Base-by-base conservation (phyloP, 2,888 invertebrate genomes). In the Barypeithes pellucidus region DNA sequence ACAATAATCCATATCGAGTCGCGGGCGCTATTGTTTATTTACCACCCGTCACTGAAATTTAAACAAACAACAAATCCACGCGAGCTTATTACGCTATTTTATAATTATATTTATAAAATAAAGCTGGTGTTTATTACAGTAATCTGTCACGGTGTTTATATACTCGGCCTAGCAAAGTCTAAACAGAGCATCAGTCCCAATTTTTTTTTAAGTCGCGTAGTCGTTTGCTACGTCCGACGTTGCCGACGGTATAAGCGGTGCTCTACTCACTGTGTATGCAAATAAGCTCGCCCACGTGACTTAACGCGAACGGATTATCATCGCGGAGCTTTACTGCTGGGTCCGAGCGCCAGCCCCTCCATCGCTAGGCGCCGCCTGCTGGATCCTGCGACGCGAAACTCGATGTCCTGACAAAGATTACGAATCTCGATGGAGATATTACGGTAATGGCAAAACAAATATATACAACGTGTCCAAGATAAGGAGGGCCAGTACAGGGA, bases 111-210 rank as follows among this genome's bases (percentile, higher is more conserved):
- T 73, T 73, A 68, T 73, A 73, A 68, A 73, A 73, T 73, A 68
- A 57, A 36, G 50, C 50, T 29, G 70, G 36, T 67, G 67, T 67
- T 67, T 59, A 59, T 62, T 39, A 29, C 57, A 39, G 47, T 54
- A 73, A 73, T 69, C 73, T 73, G 69, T 69, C 73, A 73, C 57
- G 39, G 69, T 73, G 73, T 73, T 73, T 73, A 73, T 69, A 73
- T 69, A 66, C 66, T 68, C 24, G 62, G 67, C 57, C 67, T 72
- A 47, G 54, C 57, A 45, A 73, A 63, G 73, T 73, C 73, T 73
- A 73, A 73, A 73, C 73, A 73, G 59, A 61, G 65, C 68, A 47
- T 59, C 73, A 16, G 50, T 43, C 20, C 50, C 43, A 66, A 67
- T 73, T 73, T 73, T 73, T 73, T 73, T 61, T 43, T 20, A 36